Evolutionary conservation across 2,113 vertebrate species (phyloP), one percentile per base, ranked within the genome.

Genomic region (Podarcis cretensis): DNA sequence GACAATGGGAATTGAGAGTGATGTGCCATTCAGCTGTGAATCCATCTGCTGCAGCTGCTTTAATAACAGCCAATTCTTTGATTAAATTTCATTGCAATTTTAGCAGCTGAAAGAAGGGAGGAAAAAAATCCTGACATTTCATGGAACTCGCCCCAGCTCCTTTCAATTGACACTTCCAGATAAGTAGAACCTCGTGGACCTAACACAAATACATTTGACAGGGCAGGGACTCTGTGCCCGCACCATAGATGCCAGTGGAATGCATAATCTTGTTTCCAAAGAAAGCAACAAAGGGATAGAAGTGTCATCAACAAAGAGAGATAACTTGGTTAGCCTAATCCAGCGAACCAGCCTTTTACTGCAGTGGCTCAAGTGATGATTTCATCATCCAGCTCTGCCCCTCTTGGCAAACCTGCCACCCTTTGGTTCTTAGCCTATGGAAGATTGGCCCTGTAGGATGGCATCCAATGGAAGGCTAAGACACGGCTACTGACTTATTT

Each of bases 21-120:
- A 93, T 85, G 37, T 23, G 73, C 71, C 32, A 79, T 27, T 66
- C 84, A 86, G 75, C 81, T 89, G 79, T 86, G 73, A 43, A 37
- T 43, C 43, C 76, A 57, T 90, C 84, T 89, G 0, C 73, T 89
- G 81, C 71, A 82, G 74, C 73, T 21, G 54, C 4, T 90, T 91
- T 12, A 78, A 0, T 71, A 91, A 81, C 21, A 9, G 14, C 6
- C 0, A 0, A 2, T 85, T 13, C 13, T 85, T 90, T 92, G 65
- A 16, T 90, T 84, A 74, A 32, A 54, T 68, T 90, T 14, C 23
- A 59, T n/a, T 27, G 69, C 4, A 66, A 20, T 92, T 94, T 75
- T 93, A 5, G 1, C 32, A 79, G 2, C 79, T 80, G 21, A 78
- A 80, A 63, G 1, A 76, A 37, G 54, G 54, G n/a, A 13, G 20